Evolutionary conservation across 1,140 invertebrate species (phyloP).

Genomic region (Vanessa atalanta): DNA sequence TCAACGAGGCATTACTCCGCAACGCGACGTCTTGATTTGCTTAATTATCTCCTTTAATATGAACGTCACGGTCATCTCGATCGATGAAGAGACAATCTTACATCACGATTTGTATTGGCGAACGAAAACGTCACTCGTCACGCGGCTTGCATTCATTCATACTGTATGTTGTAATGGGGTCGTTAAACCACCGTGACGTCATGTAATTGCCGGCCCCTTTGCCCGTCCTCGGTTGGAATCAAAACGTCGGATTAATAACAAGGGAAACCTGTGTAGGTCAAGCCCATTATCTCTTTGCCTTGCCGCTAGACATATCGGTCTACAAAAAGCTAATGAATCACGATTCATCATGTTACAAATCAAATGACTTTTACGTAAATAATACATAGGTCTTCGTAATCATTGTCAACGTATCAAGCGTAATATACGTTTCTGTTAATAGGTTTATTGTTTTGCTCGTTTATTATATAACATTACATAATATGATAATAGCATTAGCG

Average conservation of each 20-base stretch:
- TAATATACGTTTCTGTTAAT: conserved; percentile 6
- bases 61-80: conserved; percentile 11
- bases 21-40: conserved; percentile 15
- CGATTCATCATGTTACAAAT: conserved; percentile 9
- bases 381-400: conserved; percentile 1
- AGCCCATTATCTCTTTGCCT: conserved; percentile 65
- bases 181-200: conserved; percentile 78
- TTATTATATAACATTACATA: too few relatives aligned
- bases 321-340: conserved; percentile 17
- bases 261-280: conserved; percentile 78
- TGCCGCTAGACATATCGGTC: conserved; percentile 34
- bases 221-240: conserved; percentile 71
- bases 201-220: conserved; percentile 78
- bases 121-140: conserved; percentile 72
- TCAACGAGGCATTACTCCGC: background rate
- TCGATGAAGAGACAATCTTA: conserved; percentile 29
- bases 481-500: background rate
- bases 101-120: conserved; percentile 50
- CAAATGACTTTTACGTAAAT: background rate
- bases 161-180: conserved; percentile 78
- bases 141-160: conserved; percentile 77
- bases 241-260: conserved; percentile 79
- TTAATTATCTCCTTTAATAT: conserved; percentile 9
- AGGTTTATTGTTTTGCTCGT: background rate
- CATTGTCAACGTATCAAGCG: background rate